Percentiles rank a stretch among this genome's conserved stretches.
These are phyloP conservation scores for Chloroceryle inda DNA, from an alignment of 2,797 vertebrate species.

Conservation along the genomic window DNA sequence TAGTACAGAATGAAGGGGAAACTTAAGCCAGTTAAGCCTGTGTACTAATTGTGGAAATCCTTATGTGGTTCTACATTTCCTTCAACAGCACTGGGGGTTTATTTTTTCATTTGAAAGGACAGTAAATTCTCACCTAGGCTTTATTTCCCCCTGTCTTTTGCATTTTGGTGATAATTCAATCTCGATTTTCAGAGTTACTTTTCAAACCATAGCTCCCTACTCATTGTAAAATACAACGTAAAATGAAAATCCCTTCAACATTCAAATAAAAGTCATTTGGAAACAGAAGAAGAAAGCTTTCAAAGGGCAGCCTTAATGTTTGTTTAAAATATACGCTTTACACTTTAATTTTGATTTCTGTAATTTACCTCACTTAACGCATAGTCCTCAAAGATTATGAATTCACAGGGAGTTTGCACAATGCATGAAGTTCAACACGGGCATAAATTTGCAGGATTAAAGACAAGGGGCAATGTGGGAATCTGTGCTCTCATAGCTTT, in stretches of 20 bases:
- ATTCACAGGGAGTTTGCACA: constrained; percentile 7
- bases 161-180: neutral
- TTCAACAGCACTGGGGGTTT: neutral
- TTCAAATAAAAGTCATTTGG: constrained; percentile 29
- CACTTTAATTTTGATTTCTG: constrained; percentile 39
- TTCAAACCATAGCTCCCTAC: neutral
- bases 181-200: constrained; percentile 14
- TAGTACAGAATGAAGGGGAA: constrained; percentile 18
- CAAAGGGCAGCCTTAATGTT: constrained; percentile 33
- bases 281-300: constrained; percentile 40
- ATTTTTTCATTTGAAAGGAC: constrained; percentile 52
- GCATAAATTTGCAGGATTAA: neutral
- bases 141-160: fast-evolving
- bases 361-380: constrained; percentile 13
- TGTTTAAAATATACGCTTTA: constrained; percentile 23
- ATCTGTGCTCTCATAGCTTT: neutral
- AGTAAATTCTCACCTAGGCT: constrained; percentile 1
- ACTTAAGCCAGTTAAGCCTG: constrained; percentile 29
- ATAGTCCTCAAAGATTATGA: constrained; percentile 3
- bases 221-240: neutral
- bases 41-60: constrained; percentile 33
- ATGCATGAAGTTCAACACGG: neutral
- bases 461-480: neutral
- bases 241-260: constrained; percentile 17
- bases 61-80: neutral